A percentile compares a stretch with the other conserved stretches of the same genome.
phyloP scores from a whole-genome alignment of 2,113 vertebrate genomes.

The Oenanthe oenanthe region DNA sequence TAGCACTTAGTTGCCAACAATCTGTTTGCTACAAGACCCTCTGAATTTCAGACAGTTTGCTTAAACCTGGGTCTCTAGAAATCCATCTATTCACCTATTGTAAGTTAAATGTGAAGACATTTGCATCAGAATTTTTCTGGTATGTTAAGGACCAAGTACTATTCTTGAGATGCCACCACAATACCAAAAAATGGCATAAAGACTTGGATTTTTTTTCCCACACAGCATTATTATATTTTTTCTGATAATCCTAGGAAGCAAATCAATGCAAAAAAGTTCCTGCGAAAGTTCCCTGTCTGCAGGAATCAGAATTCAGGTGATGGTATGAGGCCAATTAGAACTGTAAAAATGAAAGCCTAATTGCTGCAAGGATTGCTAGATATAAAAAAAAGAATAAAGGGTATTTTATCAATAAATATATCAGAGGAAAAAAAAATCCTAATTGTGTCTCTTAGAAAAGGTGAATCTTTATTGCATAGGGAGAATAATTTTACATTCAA shows the following conservation, averaged over 20 bases:
- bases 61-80: neutral
- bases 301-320: neutral
- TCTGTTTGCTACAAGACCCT: neutral
- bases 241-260: neutral
- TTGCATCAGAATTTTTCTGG: neutral
- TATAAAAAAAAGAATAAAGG: neutral
- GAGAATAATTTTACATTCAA: neutral
- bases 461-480: neutral
- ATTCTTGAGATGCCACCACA: neutral
- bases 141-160: neutral
- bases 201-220: neutral
- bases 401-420: neutral
- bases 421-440: neutral
- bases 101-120: neutral
- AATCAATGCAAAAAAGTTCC: neutral
- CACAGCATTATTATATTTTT: neutral
- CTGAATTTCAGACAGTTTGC: neutral
- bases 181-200: neutral
- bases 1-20: neutral
- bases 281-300: neutral
- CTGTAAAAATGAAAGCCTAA: neutral
- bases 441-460: neutral
- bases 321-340: neutral
- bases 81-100: neutral
- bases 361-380: neutral